Percentiles rank a stretch among this genome's conserved stretches.
phyloP scores from a whole-genome alignment of 2,113 vertebrate species.

The human region DNA sequence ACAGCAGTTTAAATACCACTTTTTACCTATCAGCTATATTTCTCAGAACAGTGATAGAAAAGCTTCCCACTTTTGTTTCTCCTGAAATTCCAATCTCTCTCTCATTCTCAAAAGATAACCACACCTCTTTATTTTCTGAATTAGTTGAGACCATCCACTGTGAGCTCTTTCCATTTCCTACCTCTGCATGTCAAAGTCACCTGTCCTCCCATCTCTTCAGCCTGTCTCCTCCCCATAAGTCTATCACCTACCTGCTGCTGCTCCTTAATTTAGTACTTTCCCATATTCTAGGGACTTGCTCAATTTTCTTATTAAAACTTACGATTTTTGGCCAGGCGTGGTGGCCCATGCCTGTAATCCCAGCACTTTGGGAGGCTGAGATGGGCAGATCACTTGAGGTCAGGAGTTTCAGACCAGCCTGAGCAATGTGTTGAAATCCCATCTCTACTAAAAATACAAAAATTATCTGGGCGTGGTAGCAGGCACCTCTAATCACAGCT shows the following conservation, averaged over 20 bases:
- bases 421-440: too few species aligned
- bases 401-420: too few species aligned
- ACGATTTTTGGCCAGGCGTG: accelerated
- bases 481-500: too few species aligned
- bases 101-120: not conserved
- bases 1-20: not conserved
- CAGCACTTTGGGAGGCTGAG: too few species aligned
- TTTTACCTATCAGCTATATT: not conserved
- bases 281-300: not conserved
- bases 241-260: not conserved
- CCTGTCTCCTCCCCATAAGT: not conserved
- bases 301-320: not conserved
- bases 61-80: not conserved
- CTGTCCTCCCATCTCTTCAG: not conserved
- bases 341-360: too few species aligned
- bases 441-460: too few species aligned
- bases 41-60: not conserved
- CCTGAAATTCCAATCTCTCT: not conserved
- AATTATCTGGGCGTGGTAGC: too few species aligned
- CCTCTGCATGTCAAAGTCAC: not conserved
- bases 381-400: too few species aligned
- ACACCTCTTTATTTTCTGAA: not conserved
- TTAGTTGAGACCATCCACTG: not conserved
- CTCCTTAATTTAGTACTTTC: not conserved
- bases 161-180: not conserved